Percentiles rank a stretch among this genome's conserved stretches.
Conservation (phyloP, 2,888 invertebrate species). For the Macroteleia sp. region DNA sequence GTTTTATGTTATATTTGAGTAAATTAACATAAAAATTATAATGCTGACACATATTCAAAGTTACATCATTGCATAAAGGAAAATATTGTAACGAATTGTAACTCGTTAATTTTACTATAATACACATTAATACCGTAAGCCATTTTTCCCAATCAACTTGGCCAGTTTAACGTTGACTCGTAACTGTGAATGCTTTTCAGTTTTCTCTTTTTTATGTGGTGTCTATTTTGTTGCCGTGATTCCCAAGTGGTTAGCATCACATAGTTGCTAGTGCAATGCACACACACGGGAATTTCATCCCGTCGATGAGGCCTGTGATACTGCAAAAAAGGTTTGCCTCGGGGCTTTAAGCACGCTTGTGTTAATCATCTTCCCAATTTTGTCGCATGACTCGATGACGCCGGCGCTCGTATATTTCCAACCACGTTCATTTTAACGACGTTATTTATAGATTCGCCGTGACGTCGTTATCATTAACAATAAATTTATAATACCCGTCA, state of each 20-base stretch:
- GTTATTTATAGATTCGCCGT: slow-evolving; percentile 23
- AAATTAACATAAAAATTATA: no score
- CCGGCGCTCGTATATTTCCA: slow-evolving; percentile 15
- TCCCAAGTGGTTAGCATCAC: slow-evolving; percentile 26
- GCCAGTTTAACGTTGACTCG: no score
- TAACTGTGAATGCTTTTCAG: no score
- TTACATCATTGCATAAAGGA: no score
- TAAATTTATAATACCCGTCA: slow-evolving; percentile 18
- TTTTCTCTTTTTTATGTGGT: background rate
- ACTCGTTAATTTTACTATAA: no score
- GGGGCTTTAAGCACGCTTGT: slow-evolving; percentile 26
- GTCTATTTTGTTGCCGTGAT: slow-evolving; percentile 26
- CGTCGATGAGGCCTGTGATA: slow-evolving; percentile 28
- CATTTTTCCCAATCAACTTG: no score
- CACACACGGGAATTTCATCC: slow-evolving; percentile 48
- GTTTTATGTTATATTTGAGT: no score
- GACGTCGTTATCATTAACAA: slow-evolving; percentile 33
- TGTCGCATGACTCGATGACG: slow-evolving; percentile 44
- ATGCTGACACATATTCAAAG: no score
- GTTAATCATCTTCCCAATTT: slow-evolving; percentile 50
- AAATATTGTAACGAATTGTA: no score
- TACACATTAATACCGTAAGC: no score
- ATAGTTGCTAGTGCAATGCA: slow-evolving; percentile 23
- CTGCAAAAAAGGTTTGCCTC: slow-evolving; percentile 37
- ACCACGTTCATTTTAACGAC: slow-evolving; percentile 4